Evolutionary conservation across 2,888 invertebrate genomes (phyloP), one percentile per base, ranked within the genome.

Genomic region (Philereme transversata): DNA sequence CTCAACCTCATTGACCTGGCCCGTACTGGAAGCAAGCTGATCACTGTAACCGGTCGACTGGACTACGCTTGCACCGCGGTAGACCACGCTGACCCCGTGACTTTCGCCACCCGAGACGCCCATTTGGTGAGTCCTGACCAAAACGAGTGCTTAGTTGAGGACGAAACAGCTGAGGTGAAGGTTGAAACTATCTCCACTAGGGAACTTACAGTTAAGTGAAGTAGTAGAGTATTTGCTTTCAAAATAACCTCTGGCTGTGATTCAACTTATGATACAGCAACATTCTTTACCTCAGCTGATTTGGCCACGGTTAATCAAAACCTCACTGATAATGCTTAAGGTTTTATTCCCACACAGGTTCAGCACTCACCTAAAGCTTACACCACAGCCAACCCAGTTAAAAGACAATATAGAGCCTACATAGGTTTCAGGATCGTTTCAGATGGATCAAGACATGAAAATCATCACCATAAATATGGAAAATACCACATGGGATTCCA

Each of bases 1-100:
- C 91, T 99, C 78, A 97, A 98, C 88, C 93, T 99, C 54, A 96
- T 98, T 69, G 98, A 98, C 82, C 91, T 98, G 83, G 98, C 97
- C 8, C 94, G 96, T 52, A 96, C 96, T 46, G 97, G 97, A 38
- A 96, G 96, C 78, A 95, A 95, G 77, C 90, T 97, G 63, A 96
- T 98, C 76, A 95, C 96, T 33, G 96, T 97, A 41, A 95, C 96
- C 0, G 99, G 99, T 3, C 94, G 96, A 58, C 92, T 98, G 68
- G 96, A 97, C 83, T 98, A 97, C 89, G 95, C 96, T 81, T 98
- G 98, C 83, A 96, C 96, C 8, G 96, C 97, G 57, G 96, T 96
- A 0, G 97, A 96, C 81, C 95, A 96, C 22, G 96, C 96, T 57
- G 97, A 98, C 84, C 98, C 99, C 0, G 96, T 99, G 71, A 98